Percentiles rank a stretch among this genome's conserved stretches.
Conservation (phyloP, 2,797 vertebrate genomes). For the Sebastes oblongus region DNA sequence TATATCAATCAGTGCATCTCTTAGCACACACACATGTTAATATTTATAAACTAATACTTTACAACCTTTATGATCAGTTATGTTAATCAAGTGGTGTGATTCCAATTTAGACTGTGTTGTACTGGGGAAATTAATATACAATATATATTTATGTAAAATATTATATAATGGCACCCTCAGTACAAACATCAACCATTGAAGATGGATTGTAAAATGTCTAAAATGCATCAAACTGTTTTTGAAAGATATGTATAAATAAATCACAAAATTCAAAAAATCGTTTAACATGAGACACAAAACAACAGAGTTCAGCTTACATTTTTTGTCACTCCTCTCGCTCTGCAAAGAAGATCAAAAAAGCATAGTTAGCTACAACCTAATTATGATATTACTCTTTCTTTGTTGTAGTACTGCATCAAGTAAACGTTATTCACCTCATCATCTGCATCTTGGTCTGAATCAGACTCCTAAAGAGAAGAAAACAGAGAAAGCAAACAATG, state of each 20-base stretch:
- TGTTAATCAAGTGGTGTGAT: background rate
- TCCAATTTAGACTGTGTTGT: background rate
- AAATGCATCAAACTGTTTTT: background rate
- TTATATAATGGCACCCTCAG: background rate
- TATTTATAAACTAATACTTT: constrained; percentile 15
- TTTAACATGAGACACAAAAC: background rate
- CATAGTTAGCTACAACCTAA: constrained; percentile 14
- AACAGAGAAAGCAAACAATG: background rate
- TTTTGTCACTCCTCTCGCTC: constrained; percentile 94
- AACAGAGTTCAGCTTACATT: constrained; percentile 89
- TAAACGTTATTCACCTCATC: constrained; percentile 89
- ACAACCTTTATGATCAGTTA: constrained; percentile 10
- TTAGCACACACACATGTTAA: background rate
- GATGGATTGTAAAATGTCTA: background rate
- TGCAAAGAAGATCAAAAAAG: constrained; percentile 73
- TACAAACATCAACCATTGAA: background rate
- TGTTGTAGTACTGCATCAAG: background rate
- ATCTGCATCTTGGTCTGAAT: constrained; percentile 96
- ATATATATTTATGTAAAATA: background rate
- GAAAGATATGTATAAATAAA: background rate
- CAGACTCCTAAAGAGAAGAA: constrained; percentile 88
- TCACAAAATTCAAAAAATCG: background rate
- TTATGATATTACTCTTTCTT: background rate
- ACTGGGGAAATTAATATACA: background rate
- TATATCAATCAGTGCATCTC: constrained; percentile 10